A percentile compares a stretch with the other conserved stretches of the same genome.
These are phyloP conservation scores for Meganola albula DNA, from an alignment of 2,888 invertebrate species.

Conservation along the genomic window DNA sequence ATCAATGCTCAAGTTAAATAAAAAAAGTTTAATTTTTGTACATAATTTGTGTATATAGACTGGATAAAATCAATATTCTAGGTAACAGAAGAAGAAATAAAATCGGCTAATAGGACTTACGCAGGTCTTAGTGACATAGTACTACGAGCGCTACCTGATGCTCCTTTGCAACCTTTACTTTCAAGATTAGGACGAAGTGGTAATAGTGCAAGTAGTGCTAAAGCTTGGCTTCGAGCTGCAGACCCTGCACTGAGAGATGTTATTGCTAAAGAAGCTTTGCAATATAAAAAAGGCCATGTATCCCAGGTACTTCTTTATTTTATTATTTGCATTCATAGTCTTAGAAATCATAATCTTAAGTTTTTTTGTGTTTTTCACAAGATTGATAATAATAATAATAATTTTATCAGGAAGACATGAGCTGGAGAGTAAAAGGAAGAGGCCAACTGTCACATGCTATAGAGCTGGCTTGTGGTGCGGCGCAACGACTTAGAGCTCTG, in stretches of 20 bases:
- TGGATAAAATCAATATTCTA: no score
- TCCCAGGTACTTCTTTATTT: conserved; percentile 50
- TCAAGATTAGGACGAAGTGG: conserved; percentile 81
- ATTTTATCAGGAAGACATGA: conserved; percentile 81
- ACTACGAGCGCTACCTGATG: conserved; percentile 87
- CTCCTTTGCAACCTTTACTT: conserved; percentile 85
- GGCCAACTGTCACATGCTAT: conserved; percentile 83
- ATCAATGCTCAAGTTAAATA: no score
- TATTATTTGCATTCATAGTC: background rate
- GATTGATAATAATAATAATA: background rate
- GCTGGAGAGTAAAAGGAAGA: conserved; percentile 85
- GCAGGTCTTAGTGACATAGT: conserved; percentile 87
- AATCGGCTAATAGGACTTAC: conserved; percentile 82
- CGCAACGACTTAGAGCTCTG: conserved; percentile 84
- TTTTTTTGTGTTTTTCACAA: background rate
- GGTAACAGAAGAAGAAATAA: conserved; percentile 84
- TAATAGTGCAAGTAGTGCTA: conserved; percentile 70
- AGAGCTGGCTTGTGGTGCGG: conserved; percentile 85
- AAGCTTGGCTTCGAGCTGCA: conserved; percentile 83
- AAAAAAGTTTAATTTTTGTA: no score
- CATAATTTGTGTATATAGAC: no score
- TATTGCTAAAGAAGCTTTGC: conserved; percentile 91
- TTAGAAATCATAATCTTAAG: background rate
- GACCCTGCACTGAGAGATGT: conserved; percentile 88
- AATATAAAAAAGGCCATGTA: conserved; percentile 82